Conservation (phyloP, 35 echinoderm and acorn worm species). For the Holothuria glaberrima region DNA sequence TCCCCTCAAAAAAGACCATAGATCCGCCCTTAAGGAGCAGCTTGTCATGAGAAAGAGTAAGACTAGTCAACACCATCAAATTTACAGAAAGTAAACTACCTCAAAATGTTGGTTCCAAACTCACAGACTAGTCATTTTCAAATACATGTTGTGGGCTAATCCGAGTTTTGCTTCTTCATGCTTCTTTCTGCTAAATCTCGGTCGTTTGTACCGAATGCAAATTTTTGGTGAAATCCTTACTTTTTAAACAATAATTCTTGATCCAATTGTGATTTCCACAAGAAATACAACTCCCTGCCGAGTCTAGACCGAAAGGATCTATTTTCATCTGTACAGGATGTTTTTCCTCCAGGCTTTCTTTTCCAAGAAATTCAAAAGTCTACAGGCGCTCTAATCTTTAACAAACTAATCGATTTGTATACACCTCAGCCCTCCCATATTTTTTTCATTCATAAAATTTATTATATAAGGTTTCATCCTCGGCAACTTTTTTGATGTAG, state of each 20-base stretch:
- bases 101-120: too few relatives aligned
- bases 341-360: background rate
- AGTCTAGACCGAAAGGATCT: background rate
- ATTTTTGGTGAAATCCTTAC: too few relatives aligned
- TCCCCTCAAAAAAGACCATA: too few relatives aligned
- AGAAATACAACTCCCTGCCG: background rate
- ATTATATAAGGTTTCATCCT: constrained; percentile 43
- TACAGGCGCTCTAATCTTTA: background rate
- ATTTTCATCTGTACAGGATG: background rate
- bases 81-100: too few relatives aligned
- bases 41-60: too few relatives aligned
- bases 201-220: too few relatives aligned
- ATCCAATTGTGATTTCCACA: constrained; percentile 31
- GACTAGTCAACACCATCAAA: too few relatives aligned
- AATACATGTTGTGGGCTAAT: too few relatives aligned
- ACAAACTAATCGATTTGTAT: background rate
- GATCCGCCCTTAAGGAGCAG: too few relatives aligned
- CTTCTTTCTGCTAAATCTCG: too few relatives aligned
- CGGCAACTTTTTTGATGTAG: constrained; percentile 42
- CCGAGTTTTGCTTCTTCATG: too few relatives aligned
- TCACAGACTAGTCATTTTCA: too few relatives aligned
- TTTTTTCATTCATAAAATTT: constrained; percentile 61
- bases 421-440: background rate
- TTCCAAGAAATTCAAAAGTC: background rate
- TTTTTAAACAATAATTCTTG: background rate